Conservation (phyloP, 1,140 invertebrate species). For the Diachasma alloeum region DNA sequence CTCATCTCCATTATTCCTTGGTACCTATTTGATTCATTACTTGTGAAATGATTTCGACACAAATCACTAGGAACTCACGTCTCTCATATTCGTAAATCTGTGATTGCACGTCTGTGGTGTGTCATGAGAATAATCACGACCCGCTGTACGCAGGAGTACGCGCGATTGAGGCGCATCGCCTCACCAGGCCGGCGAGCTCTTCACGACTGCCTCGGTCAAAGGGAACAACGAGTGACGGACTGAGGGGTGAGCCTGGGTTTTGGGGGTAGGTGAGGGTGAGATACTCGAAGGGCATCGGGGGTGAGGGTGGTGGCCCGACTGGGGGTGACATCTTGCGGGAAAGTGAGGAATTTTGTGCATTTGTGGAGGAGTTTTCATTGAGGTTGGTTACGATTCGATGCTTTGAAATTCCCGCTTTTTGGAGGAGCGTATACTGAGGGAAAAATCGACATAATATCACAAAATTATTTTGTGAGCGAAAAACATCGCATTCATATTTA, state of each 20-base stretch:
- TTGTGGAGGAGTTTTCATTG: neutral
- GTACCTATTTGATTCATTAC: neutral
- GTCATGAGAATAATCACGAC: slow-evolving; percentile 28
- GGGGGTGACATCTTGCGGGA: slow-evolving; percentile 1
- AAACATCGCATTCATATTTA: too few species aligned
- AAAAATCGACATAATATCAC: too few species aligned
- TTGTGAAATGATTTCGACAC: neutral
- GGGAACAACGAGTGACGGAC: slow-evolving; percentile 37
- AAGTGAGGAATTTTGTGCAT: neutral
- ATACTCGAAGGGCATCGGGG: neutral
- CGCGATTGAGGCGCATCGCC: slow-evolving; percentile 55
- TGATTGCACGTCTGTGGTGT: slow-evolving; percentile 42
- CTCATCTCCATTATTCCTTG: neutral
- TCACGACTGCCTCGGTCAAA: slow-evolving; percentile 52
- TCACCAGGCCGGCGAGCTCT: slow-evolving; percentile 52
- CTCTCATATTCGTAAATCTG: slow-evolving; percentile 45
- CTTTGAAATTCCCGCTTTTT: neutral
- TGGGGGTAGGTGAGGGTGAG: slow-evolving; percentile 32
- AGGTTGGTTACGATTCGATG: neutral
- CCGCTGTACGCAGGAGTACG: slow-evolving; percentile 17
- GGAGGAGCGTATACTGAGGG: neutral
- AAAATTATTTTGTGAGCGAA: too few species aligned
- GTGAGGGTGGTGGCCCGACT: neutral
- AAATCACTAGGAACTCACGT: slow-evolving; percentile 43
- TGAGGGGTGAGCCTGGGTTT: slow-evolving; percentile 46